phyloP scores from a whole-genome alignment of 1,140 invertebrate genomes.

The Pachyrhynchus sulphureomaculatus region DNA sequence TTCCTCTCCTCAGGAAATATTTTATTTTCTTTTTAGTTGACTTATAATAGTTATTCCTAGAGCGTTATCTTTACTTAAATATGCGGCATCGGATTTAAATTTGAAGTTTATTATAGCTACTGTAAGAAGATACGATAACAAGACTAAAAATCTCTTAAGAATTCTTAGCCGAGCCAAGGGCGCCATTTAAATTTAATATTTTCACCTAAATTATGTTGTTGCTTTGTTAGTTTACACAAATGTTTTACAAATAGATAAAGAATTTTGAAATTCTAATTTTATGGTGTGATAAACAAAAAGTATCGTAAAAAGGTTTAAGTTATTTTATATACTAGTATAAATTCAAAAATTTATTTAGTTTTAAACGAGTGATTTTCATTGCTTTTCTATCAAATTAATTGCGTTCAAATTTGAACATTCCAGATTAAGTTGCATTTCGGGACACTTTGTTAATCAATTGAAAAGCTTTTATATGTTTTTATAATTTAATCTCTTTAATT shows the following conservation, averaged over 20 bases:
- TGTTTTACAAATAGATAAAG: conserved; percentile 2
- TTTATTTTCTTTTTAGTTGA: conserved; percentile 17
- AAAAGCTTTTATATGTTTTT: no score
- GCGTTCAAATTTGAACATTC: no score
- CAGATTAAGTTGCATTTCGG: no score
- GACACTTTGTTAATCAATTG: no score
- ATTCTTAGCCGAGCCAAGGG: neutral
- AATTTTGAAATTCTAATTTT: neutral
- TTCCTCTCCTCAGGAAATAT: conserved; percentile 1
- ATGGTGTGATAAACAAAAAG: neutral
- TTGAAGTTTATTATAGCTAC: conserved; percentile 9
- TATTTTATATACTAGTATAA: no score
- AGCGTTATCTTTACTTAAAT: conserved; percentile 15
- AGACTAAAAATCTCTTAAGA: no score
- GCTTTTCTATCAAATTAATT: neutral
- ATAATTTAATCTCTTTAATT: no score
- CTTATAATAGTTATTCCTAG: conserved; percentile 15
- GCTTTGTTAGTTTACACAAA: neutral
- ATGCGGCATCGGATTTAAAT: conserved; percentile 8
- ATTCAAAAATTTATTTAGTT: neutral
- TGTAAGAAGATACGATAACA: neutral
- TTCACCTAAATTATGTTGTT: neutral
- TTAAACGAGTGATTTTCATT: neutral
- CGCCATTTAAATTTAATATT: neutral
- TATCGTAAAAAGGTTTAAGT: neutral